Evolutionary conservation across 2,888 invertebrate genomes (phyloP).

Genomic region (Zhuqinia jingwanae): DNA sequence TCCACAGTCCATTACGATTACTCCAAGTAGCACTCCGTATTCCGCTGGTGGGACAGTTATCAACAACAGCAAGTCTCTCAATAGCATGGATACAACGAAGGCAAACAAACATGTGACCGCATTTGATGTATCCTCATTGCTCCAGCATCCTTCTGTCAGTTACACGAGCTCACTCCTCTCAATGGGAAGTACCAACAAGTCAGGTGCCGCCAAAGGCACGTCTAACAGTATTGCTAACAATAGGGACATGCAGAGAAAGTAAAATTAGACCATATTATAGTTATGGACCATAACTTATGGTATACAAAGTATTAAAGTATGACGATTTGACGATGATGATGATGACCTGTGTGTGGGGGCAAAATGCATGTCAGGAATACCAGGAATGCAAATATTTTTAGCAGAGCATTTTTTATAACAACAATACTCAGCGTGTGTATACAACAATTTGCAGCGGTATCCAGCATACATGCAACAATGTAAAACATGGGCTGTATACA

Average conservation of each 20-base stretch:
- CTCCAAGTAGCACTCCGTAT: no score
- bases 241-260: constrained; percentile 55
- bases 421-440: no score
- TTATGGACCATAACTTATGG: neutral
- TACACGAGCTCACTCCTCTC: neutral
- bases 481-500: no score
- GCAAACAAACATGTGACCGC: constrained; percentile 65
- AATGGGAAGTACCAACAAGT: constrained; percentile 32
- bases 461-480: no score
- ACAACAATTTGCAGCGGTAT: no score
- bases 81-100: constrained; percentile 30
- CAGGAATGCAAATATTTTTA: no score
- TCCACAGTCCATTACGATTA: constrained; percentile 74
- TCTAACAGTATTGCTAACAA: constrained; percentile 37
- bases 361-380: no score
- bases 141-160: constrained; percentile 24
- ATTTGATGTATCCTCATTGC: constrained; percentile 65
- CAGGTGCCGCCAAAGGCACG: constrained; percentile 30
- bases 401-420: no score
- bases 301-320: no score
- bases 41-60: neutral
- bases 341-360: no score
- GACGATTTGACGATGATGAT: no score
- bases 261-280: no score
- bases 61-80: constrained; percentile 20